phyloP scores from a whole-genome alignment of 2,113 vertebrate genomes.

The Cryptomyrus ogoouensis region DNA sequence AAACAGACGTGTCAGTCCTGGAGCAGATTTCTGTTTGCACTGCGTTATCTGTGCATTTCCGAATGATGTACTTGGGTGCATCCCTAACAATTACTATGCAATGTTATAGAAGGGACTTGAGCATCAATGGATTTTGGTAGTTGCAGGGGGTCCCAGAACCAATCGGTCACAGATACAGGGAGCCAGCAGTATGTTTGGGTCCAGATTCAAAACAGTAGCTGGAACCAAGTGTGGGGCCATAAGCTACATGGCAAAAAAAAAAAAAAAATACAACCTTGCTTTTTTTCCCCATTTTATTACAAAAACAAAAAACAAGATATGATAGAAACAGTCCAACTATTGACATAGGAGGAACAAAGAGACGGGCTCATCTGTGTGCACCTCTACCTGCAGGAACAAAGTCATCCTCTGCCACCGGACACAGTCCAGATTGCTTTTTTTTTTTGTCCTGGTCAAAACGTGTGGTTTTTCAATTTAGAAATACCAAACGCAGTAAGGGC shows the following conservation, averaged over 20 bases:
- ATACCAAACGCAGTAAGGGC: not conserved
- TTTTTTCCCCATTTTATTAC: conserved; percentile 12
- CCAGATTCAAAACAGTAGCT: not conserved
- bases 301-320: conserved; percentile 31
- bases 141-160: not conserved
- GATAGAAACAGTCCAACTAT: not conserved
- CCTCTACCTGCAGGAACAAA: not conserved
- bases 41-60: too few relatives aligned
- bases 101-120: not conserved
- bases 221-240: not conserved
- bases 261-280: not conserved
- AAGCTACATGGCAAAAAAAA: not conserved
- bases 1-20: too few relatives aligned
- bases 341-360: not conserved
- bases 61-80: too few relatives aligned
- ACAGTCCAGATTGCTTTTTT: not conserved
- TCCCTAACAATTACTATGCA: not conserved
- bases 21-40: too few relatives aligned
- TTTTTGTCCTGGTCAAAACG: not conserved
- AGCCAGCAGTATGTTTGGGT: not conserved
- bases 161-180: not conserved
- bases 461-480: not conserved
- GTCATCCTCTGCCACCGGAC: not conserved
- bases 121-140: not conserved
- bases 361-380: not conserved